Evolutionary conservation across 2,113 vertebrate species (phyloP).

Genomic region (Toxostoma redivivum): DNA sequence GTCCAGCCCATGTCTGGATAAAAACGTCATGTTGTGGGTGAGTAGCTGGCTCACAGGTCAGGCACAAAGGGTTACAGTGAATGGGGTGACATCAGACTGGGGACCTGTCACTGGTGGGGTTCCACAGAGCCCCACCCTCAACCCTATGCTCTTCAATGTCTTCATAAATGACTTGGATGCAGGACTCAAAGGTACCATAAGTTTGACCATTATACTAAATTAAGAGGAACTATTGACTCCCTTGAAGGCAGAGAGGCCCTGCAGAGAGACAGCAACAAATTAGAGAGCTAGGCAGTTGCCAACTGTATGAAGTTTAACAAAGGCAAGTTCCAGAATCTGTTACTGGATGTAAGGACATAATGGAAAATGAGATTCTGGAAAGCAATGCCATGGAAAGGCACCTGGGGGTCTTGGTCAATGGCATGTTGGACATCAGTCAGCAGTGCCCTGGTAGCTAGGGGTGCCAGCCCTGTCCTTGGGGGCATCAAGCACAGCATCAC

Average conservation of each 20-base stretch:
- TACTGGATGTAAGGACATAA: neutral
- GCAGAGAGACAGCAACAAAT: neutral
- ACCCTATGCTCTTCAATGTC: neutral
- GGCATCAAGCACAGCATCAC: accelerated
- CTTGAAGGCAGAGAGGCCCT: neutral
- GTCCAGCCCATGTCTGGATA: neutral
- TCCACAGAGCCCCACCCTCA: neutral
- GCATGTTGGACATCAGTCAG: accelerated
- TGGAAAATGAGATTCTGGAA: neutral
- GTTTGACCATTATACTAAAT: neutral
- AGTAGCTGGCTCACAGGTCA: accelerated
- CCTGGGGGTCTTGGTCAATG: accelerated
- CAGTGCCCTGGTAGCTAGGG: neutral
- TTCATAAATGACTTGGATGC: neutral
- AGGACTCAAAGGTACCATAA: accelerated
- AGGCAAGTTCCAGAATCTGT: neutral
- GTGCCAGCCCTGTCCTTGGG: neutral
- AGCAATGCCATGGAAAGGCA: no score
- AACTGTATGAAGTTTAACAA: neutral
- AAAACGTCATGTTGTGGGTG: accelerated
- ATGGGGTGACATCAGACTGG: neutral
- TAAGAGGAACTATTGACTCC: neutral
- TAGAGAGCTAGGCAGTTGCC: neutral
- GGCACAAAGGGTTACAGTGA: neutral
- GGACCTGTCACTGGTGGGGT: accelerated